phyloP scores from a whole-genome alignment of 2,113 vertebrate species.

The Turnix velox region DNA sequence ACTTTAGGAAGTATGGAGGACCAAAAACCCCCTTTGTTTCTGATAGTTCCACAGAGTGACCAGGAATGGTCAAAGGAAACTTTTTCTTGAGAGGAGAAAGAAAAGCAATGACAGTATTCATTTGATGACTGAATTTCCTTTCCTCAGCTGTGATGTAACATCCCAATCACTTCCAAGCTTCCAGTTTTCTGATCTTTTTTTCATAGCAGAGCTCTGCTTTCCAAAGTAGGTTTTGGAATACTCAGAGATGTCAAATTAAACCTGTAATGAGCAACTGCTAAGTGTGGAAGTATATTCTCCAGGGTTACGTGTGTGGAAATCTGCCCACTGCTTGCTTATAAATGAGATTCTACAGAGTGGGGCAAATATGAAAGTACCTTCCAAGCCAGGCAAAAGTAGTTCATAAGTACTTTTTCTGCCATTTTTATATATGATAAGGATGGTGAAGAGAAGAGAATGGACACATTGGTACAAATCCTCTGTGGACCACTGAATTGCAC shows the following conservation, averaged over 20 bases:
- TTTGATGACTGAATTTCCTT: background rate
- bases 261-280: background rate
- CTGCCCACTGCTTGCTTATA: background rate
- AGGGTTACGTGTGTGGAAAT: background rate
- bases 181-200: background rate
- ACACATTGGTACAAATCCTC: background rate
- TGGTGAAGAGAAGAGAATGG: background rate
- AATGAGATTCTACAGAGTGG: background rate
- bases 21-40: background rate
- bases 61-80: background rate
- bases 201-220: background rate
- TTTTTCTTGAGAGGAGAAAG: background rate
- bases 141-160: background rate
- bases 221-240: background rate
- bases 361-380: background rate
- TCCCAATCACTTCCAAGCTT: background rate
- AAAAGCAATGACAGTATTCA: background rate
- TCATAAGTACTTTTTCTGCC: background rate
- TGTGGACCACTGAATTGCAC: background rate
- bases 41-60: background rate
- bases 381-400: background rate
- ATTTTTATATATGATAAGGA: background rate
- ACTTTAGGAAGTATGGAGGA: background rate
- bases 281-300: background rate
- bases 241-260: background rate